These are phyloP conservation scores for Capreolus pygargus DNA, from an alignment of 2,113 vertebrate genomes.

Conservation along the genomic window DNA sequence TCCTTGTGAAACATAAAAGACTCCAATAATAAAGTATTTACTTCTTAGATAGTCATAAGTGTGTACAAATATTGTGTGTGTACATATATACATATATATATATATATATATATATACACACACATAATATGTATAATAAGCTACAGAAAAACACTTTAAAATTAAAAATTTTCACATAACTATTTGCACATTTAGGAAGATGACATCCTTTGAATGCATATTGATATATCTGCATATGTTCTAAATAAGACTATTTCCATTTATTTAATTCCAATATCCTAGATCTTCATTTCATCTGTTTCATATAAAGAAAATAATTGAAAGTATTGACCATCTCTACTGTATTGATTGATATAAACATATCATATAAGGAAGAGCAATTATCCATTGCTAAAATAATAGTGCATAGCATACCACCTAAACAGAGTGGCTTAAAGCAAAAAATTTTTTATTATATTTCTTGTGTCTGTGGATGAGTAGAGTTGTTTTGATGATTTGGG, in stretches of 20 bases:
- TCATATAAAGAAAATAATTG: neutral
- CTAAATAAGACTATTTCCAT: neutral
- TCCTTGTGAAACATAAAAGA: neutral
- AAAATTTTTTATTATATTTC: neutral
- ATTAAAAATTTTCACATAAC: neutral
- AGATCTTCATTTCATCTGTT: neutral
- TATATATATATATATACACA: neutral
- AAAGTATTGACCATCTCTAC: rapidly evolving
- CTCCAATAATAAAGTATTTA: neutral
- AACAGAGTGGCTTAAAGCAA: neutral
- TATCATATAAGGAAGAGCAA: neutral
- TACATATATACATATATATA: neutral
- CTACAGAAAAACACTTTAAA: neutral
- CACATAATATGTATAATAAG: neutral
- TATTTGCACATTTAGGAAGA: neutral
- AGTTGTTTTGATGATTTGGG: neutral
- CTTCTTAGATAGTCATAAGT: neutral
- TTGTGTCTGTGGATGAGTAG: neutral
- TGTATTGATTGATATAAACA: neutral
- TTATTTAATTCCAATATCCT: neutral
- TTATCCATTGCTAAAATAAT: neutral
- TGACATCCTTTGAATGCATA: neutral
- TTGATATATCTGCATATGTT: neutral
- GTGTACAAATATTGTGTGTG: neutral
- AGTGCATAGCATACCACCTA: neutral